Conservation (phyloP, 2,888 invertebrate genomes). For the Callyntrura sp. region DNA sequence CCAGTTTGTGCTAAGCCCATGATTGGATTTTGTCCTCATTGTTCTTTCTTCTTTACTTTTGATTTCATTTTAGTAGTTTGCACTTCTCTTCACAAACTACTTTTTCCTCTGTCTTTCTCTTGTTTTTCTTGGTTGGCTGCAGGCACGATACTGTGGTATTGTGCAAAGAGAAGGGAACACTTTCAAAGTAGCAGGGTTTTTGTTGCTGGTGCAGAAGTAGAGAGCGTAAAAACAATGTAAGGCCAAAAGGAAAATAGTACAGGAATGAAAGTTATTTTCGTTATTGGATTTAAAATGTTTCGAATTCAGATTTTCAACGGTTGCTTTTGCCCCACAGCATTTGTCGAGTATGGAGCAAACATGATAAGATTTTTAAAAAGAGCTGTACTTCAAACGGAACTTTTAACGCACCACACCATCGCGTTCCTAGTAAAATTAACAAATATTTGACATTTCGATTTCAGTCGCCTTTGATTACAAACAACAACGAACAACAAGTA, state of each 20-base stretch:
- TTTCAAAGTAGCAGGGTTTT: no score
- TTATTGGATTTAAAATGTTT: conserved; percentile 35
- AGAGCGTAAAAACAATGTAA: neutral
- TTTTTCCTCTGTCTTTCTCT: neutral
- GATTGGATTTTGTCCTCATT: conserved; percentile 59
- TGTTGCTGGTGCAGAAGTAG: neutral
- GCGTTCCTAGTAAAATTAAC: no score
- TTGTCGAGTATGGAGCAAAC: neutral
- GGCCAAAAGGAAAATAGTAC: conserved; percentile 9
- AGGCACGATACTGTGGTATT: neutral
- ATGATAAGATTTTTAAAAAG: neutral
- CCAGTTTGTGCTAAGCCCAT: conserved; percentile 54
- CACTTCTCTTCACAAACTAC: neutral
- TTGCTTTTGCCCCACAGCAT: neutral
- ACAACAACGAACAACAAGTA: no score
- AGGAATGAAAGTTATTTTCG: conserved; percentile 2
- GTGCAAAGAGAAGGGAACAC: neutral
- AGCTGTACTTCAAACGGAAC: no score
- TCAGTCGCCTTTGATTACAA: no score
- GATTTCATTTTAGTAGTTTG: conserved; percentile 31
- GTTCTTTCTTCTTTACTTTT: conserved; percentile 16
- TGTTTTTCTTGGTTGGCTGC: neutral
- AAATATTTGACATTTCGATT: no score
- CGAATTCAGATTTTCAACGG: neutral
- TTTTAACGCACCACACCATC: no score